These are phyloP conservation scores for Piaya cayana DNA, from an alignment of 2,113 vertebrate species.

Conservation along the genomic window DNA sequence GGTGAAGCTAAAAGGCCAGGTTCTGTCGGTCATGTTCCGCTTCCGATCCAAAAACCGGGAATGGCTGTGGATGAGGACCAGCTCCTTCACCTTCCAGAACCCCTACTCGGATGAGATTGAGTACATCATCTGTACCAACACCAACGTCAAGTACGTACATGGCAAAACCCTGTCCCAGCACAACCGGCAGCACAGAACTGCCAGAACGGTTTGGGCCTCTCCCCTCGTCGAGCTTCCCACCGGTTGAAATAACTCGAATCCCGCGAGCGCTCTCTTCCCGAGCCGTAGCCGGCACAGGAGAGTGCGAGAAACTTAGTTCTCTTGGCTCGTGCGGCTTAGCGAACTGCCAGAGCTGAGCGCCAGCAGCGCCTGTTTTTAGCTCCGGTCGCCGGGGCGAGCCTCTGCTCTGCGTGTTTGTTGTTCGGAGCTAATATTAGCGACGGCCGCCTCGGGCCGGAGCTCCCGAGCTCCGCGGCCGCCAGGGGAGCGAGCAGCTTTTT, in stretches of 20 bases:
- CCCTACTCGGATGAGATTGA: conserved; percentile 98
- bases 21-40: conserved; percentile 97
- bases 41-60: conserved; percentile 91
- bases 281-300: neutral
- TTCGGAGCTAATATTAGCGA: neutral
- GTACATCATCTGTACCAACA: conserved; percentile 98
- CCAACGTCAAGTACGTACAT: conserved; percentile 92
- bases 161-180: neutral
- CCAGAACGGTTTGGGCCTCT: neutral
- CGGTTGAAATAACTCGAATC: fast-evolving
- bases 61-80: conserved; percentile 97
- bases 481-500: neutral
- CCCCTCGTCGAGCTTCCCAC: neutral
- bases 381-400: neutral
- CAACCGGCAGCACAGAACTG: neutral
- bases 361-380: neutral
- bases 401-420: neutral
- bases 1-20: conserved; percentile 96
- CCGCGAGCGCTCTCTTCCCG: neutral
- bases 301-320: neutral
- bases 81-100: conserved; percentile 99
- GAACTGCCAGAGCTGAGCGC: neutral
- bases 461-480: neutral
- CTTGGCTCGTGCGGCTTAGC: neutral
- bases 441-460: neutral